Conservation (phyloP, 64 coral and sea anemone species). For the Platygyra sinensis region DNA sequence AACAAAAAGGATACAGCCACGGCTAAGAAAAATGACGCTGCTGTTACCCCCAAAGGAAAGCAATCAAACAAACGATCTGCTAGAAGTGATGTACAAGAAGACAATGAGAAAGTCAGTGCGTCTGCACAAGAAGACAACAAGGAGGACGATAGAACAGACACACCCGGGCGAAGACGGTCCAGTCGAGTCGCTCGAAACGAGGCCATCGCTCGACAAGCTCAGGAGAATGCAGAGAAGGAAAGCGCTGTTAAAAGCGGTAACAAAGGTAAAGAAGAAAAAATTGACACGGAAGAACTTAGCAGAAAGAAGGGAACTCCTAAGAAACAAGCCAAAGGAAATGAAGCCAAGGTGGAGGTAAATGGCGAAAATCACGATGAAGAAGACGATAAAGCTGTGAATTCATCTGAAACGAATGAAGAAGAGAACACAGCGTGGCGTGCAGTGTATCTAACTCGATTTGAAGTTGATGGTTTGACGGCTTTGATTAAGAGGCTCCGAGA, state of each 20-base stretch:
- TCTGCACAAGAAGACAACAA: background rate
- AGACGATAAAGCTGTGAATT: constrained; percentile 18
- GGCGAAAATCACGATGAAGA: constrained; percentile 17
- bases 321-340: constrained; percentile 33
- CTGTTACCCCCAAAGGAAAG: constrained; percentile 18
- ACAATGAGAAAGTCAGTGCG: constrained; percentile 4
- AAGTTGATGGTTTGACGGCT: constrained; percentile 55
- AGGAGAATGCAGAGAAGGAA: constrained; percentile 47
- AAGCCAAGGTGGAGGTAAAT: constrained; percentile 47
- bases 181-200: constrained; percentile 36
- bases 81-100: constrained; percentile 20
- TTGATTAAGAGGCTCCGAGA: constrained; percentile 64
- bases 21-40: constrained; percentile 25
- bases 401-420: constrained; percentile 40
- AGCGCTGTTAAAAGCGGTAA: background rate
- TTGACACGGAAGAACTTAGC: constrained; percentile 22
- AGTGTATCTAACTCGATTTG: constrained; percentile 78
- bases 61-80: background rate
- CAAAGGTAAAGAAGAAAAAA: constrained; percentile 18
- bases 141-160: constrained; percentile 39
- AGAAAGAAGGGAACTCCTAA: constrained; percentile 44
- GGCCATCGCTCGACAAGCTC: constrained; percentile 24
- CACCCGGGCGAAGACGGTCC: constrained; percentile 1
- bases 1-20: background rate
- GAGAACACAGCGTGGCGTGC: constrained; percentile 66